Conservation (phyloP, 1,140 invertebrate species). For the Globodera rostochiensis region DNA sequence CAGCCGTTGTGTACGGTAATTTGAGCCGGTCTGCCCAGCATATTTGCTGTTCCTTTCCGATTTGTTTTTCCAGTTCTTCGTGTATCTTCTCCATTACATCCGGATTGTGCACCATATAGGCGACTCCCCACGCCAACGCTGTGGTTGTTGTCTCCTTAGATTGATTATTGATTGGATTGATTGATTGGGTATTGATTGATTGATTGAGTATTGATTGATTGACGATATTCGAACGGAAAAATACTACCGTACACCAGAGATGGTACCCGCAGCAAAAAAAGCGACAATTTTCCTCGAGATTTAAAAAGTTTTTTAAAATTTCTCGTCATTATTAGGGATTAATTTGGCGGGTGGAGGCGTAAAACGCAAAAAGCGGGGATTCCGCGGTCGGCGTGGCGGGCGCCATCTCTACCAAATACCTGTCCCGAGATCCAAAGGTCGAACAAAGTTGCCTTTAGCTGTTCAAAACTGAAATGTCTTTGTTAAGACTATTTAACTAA, state of each 20-base stretch:
- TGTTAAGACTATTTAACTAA: constrained; percentile 1
- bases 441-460: constrained; percentile 32
- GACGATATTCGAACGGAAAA: too few relatives aligned
- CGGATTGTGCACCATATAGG: constrained; percentile 42
- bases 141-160: constrained; percentile 43
- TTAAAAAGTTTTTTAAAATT: background rate
- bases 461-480: constrained; percentile 15
- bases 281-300: background rate
- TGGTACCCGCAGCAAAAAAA: background rate
- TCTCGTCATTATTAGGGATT: too few relatives aligned
- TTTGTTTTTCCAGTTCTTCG: constrained; percentile 29
- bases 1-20: constrained; percentile 39
- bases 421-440: constrained; percentile 44
- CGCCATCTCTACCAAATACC: background rate
- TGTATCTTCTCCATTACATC: constrained; percentile 37
- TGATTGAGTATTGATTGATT: too few relatives aligned
- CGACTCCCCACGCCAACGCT: constrained; percentile 32
- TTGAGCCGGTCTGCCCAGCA: constrained; percentile 21
- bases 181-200: background rate
- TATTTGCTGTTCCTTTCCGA: constrained; percentile 23
- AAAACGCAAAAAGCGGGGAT: too few relatives aligned
- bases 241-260: too few relatives aligned
- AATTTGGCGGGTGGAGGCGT: too few relatives aligned
- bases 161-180: background rate
- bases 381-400: too few relatives aligned